These are phyloP conservation scores for Acyrthosiphon pisum DNA, from an alignment of 1,140 invertebrate species.

Conservation along the genomic window DNA sequence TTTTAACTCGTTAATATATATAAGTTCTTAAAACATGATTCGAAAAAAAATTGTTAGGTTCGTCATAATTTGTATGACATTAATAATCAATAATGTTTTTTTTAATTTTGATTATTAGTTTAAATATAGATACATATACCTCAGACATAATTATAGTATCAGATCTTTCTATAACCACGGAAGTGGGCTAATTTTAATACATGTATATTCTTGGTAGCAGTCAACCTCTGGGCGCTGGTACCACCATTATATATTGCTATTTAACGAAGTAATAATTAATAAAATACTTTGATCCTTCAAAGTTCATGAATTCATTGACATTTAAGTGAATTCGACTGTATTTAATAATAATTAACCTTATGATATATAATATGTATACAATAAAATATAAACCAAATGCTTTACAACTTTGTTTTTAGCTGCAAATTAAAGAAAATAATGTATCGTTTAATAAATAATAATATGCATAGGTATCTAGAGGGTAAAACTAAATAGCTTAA, in stretches of 20 bases:
- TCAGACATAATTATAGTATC: background rate
- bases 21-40: too few species aligned
- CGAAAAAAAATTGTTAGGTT: too few species aligned
- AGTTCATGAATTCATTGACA: background rate
- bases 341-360: background rate
- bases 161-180: background rate
- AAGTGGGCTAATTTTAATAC: background rate
- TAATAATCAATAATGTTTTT: background rate
- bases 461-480: background rate
- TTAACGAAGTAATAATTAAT: background rate
- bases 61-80: too few species aligned
- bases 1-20: too few species aligned
- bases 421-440: background rate
- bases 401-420: background rate
- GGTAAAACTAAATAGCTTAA: background rate
- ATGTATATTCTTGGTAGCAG: background rate
- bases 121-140: background rate
- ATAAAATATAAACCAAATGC: background rate
- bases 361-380: background rate
- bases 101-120: background rate
- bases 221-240: background rate
- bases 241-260: background rate
- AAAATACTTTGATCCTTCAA: background rate
- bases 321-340: background rate
- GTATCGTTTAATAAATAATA: background rate